phyloP scores from a whole-genome alignment of 2,797 vertebrate species.

The Parambassis ranga region DNA sequence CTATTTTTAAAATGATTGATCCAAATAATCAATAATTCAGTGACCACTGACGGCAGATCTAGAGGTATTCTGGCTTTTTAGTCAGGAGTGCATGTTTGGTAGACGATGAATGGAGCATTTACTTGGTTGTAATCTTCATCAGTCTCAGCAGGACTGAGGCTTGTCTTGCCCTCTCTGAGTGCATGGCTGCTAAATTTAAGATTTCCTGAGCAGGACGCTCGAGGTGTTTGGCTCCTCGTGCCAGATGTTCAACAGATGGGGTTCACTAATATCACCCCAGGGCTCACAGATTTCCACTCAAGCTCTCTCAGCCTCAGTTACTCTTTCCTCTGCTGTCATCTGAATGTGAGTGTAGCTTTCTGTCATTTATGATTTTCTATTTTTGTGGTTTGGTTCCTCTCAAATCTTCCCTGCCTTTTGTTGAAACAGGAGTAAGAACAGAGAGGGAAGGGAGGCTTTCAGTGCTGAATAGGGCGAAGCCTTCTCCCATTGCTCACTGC shows the following conservation, averaged over 20 bases:
- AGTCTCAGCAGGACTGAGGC: conserved; percentile 7
- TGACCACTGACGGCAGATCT: neutral
- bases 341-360: neutral
- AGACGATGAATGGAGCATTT: neutral
- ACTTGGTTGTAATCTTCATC: neutral
- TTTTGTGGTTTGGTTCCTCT: neutral
- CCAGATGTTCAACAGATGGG: conserved; percentile 78
- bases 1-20: too few species aligned
- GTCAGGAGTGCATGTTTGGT: neutral
- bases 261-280: conserved; percentile 54
- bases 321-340: neutral
- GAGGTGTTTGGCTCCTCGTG: conserved; percentile 41
- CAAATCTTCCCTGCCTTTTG: neutral
- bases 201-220: conserved; percentile 49
- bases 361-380: neutral
- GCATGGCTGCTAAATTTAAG: conserved; percentile 42
- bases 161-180: conserved; percentile 5
- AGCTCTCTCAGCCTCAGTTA: conserved; percentile 27
- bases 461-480: conserved; percentile 60
- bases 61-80: neutral
- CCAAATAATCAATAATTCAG: neutral
- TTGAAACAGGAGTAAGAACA: conserved; percentile 10
- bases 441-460: conserved; percentile 59
- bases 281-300: conserved; percentile 51
- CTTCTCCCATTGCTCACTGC: conserved; percentile 74